phyloP scores from a whole-genome alignment of 2,797 vertebrate species.

The Acanthurus leucopareius region DNA sequence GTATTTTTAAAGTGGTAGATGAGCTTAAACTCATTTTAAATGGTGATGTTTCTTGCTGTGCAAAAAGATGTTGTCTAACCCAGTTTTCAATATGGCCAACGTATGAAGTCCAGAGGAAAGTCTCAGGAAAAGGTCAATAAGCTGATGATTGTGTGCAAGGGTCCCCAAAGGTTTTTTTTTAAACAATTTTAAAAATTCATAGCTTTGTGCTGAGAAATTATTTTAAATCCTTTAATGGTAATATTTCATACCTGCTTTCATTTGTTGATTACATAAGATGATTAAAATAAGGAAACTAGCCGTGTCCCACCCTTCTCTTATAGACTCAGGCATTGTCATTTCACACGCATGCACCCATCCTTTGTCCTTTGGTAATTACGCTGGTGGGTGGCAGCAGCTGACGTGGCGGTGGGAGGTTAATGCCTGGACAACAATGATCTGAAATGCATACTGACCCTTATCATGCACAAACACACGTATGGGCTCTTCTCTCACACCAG shows the following conservation, averaged over 20 bases:
- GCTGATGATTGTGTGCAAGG: no score
- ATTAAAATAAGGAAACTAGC: background rate
- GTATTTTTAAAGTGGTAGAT: background rate
- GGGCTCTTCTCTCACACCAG: conserved; percentile 34
- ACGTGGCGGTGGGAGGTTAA: conserved; percentile 49
- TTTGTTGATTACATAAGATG: background rate
- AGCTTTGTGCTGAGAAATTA: no score
- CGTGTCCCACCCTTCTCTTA: background rate
- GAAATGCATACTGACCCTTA: conserved; percentile 69
- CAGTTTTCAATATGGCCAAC: background rate
- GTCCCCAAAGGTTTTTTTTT: no score
- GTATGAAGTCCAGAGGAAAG: no score
- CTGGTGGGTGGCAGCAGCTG: conserved; percentile 50
- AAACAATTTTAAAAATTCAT: no score
- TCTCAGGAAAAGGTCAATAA: no score
- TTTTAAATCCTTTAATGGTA: no score
- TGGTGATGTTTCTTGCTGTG: background rate
- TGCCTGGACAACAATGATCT: conserved; percentile 62
- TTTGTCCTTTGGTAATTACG: conserved; percentile 60
- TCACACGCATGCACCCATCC: conserved; percentile 31
- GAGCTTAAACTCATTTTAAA: background rate
- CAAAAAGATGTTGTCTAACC: background rate
- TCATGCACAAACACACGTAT: conserved; percentile 70
- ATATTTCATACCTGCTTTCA: no score
- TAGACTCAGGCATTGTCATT: background rate